A percentile compares a stretch with the other conserved stretches of the same genome.
phyloP scores from a whole-genome alignment of 2,888 invertebrate genomes.

The Acanthoscelides obtectus region DNA sequence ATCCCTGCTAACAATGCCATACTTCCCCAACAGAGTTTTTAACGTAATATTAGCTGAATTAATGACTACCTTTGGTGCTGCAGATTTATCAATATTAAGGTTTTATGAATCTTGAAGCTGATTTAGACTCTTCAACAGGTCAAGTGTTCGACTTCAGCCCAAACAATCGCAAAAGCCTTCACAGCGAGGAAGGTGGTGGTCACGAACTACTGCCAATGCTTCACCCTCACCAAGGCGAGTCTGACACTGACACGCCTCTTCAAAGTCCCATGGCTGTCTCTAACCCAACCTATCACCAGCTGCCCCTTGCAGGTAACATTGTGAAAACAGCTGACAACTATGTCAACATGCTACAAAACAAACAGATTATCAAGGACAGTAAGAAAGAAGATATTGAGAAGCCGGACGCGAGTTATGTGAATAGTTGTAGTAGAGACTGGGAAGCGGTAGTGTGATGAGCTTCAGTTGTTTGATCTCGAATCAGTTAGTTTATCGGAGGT shows the following conservation, averaged over 20 bases:
- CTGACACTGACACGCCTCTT: conserved; percentile 30
- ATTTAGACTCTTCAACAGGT: conserved; percentile 11
- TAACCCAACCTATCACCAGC: conserved; percentile 42
- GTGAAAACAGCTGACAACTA: conserved; percentile 49
- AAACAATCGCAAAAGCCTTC: conserved; percentile 29
- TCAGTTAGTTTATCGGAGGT: neutral
- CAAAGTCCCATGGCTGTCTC: conserved; percentile 36
- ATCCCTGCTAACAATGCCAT: too few species aligned
- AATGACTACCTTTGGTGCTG: too few species aligned
- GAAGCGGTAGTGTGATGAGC: conserved; percentile 15
- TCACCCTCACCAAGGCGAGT: conserved; percentile 42
- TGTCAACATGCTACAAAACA: conserved; percentile 53
- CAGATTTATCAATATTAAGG: too few species aligned
- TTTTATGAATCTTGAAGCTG: too few species aligned
- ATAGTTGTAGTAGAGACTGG: conserved; percentile 39
- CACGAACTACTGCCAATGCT: conserved; percentile 55
- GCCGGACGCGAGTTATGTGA: conserved; percentile 35
- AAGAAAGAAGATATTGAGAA: conserved; percentile 10
- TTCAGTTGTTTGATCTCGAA: neutral
- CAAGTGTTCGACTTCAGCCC: conserved; percentile 46
- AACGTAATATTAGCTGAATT: too few species aligned
- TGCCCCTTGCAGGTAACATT: conserved; percentile 32
- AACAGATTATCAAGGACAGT: conserved; percentile 39
- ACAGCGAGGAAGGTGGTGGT: conserved; percentile 30
- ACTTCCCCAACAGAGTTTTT: too few species aligned